A percentile compares a stretch with the other conserved stretches of the same genome.
phyloP scores from a whole-genome alignment of 2,113 vertebrate species.

The Felis catus region DNA sequence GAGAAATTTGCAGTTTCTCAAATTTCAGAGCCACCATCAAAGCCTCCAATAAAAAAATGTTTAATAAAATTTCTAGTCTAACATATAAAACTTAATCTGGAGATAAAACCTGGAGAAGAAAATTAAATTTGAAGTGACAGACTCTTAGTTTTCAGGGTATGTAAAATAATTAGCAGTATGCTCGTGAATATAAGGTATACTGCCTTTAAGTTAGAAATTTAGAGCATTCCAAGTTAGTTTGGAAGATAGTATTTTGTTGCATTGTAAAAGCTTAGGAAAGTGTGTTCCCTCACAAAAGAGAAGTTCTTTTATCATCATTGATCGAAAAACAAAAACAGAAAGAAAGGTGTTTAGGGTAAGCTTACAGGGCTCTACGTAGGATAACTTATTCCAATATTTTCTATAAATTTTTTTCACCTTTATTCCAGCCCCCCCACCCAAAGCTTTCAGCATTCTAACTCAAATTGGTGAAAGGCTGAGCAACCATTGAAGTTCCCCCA shows the following conservation, averaged over 20 bases:
- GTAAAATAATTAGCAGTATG: background rate
- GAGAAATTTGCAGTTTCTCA: background rate
- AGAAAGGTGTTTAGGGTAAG: background rate
- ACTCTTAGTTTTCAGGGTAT: background rate
- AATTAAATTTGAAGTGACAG: background rate
- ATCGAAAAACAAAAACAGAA: background rate
- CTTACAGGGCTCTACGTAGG: background rate
- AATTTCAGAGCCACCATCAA: background rate
- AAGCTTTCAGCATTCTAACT: background rate
- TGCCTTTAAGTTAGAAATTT: slow-evolving; percentile 30
- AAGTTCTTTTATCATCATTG: background rate
- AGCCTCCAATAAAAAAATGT: background rate
- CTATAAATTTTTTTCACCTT: background rate
- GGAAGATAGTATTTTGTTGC: background rate
- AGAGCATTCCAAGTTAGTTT: background rate
- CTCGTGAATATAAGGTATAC: background rate
- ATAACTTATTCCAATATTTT: background rate
- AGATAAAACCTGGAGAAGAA: background rate
- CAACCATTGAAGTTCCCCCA: background rate
- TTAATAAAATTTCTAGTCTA: background rate
- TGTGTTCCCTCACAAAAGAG: background rate
- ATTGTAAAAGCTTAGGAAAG: slow-evolving; percentile 8
- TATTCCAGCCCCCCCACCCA: background rate
- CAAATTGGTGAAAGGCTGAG: background rate
- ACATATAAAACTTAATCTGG: background rate